Percentiles rank a stretch among this genome's conserved stretches.
Evolutionary conservation across 2,113 vertebrate species (phyloP).

Genomic region (Delphinapterus leucas): DNA sequence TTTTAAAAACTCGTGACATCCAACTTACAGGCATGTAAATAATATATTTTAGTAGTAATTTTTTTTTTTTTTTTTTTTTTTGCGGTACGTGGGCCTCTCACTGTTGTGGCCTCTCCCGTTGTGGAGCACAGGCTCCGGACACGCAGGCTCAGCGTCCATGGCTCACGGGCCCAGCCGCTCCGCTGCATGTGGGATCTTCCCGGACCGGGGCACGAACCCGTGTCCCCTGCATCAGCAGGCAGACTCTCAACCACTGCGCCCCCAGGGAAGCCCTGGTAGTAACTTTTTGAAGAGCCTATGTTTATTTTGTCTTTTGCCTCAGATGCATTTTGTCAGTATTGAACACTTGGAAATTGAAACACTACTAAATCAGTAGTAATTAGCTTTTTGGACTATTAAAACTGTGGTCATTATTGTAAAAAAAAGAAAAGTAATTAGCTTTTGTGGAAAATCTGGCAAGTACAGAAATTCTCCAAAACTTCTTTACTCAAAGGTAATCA

Average conservation of each 20-base stretch:
- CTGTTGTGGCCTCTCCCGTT: no score
- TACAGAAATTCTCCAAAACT: not conserved
- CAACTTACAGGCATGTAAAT: not conserved
- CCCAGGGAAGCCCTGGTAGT: not conserved
- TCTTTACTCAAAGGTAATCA: not conserved
- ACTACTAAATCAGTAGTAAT: not conserved
- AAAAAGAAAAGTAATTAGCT: not conserved
- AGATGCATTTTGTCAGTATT: not conserved
- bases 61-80: not conserved
- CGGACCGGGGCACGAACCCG: no score
- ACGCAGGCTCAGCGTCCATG: no score
- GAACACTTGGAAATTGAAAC: not conserved
- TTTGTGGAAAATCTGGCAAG: not conserved
- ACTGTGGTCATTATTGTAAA: not conserved
- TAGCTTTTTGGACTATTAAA: not conserved
- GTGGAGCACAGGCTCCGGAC: no score
- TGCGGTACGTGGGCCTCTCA: no score
- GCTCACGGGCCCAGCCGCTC: no score
- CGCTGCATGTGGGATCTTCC: no score
- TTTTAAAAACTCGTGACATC: not conserved
- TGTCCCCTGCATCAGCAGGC: no score
- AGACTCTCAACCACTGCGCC: no score
- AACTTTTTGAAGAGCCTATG: not conserved
- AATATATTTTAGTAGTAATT: not conserved
- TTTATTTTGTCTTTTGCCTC: not conserved